These are phyloP conservation scores for Andrena fulva DNA, from an alignment of 2,888 invertebrate species.

Conservation along the genomic window DNA sequence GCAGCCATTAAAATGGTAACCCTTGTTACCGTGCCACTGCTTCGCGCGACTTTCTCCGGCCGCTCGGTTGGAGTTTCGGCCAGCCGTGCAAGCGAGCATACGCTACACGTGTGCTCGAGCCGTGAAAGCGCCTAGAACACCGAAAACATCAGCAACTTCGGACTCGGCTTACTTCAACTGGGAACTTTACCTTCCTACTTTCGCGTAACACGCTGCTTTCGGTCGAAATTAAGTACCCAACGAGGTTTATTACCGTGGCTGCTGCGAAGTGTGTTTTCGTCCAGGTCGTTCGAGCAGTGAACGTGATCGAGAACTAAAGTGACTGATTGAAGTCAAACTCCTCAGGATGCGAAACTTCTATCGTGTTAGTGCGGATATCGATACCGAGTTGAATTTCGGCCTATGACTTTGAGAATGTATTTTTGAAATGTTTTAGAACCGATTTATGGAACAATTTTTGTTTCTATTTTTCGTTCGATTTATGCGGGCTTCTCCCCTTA, in stretches of 20 bases:
- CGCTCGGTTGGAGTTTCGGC: conserved; percentile 47
- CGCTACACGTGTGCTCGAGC: conserved; percentile 26
- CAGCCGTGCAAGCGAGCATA: conserved; percentile 21
- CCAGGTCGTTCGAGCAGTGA: background rate
- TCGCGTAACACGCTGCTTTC: background rate
- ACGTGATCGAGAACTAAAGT: background rate
- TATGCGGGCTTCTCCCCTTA: too few relatives aligned
- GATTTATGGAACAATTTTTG: too few relatives aligned
- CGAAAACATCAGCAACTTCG: conserved; percentile 36
- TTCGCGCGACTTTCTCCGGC: conserved; percentile 46
- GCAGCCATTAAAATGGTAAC: conserved; percentile 61
- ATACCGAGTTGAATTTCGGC: too few relatives aligned
- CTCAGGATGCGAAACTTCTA: background rate
- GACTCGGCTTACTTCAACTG: background rate
- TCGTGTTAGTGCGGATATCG: background rate
- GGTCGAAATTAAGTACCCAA: conserved; percentile 20
- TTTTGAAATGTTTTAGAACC: too few relatives aligned
- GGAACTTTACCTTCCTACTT: conserved; percentile 8
- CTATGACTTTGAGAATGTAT: too few relatives aligned
- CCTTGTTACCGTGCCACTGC: conserved; percentile 14
- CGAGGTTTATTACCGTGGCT: conserved; percentile 8
- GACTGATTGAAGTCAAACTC: background rate
- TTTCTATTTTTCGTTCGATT: too few relatives aligned
- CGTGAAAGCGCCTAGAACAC: conserved; percentile 22
- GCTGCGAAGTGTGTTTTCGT: background rate